These are phyloP conservation scores for Gambusia affinis DNA, from an alignment of 2,113 vertebrate genomes.

Conservation along the genomic window DNA sequence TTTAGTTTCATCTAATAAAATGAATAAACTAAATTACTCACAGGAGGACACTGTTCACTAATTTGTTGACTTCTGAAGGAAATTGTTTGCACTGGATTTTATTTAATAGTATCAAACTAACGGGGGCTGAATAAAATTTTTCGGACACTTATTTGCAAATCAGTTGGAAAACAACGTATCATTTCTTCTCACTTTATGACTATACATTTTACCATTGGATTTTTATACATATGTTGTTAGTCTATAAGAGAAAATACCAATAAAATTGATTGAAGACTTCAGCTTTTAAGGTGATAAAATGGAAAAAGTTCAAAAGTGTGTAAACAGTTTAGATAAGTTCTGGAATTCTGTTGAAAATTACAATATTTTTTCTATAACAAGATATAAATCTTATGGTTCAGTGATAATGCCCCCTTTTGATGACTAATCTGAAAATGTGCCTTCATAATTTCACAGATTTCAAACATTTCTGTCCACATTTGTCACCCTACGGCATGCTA, in stretches of 20 bases:
- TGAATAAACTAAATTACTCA: too few relatives aligned
- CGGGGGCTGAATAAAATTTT: too few relatives aligned
- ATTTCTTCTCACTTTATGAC: neutral
- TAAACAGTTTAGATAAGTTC: neutral
- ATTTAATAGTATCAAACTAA: too few relatives aligned
- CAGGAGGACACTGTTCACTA: too few relatives aligned
- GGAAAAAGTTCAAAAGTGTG: neutral
- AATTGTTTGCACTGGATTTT: too few relatives aligned
- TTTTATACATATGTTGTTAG: too few relatives aligned
- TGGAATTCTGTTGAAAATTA: neutral
- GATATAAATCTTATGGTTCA: neutral
- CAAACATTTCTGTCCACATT: neutral
- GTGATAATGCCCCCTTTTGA: neutral
- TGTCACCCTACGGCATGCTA: neutral
- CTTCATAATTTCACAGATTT: neutral
- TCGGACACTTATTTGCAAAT: too few relatives aligned
- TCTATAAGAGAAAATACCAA: too few relatives aligned
- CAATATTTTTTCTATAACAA: neutral
- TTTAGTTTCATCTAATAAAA: too few relatives aligned
- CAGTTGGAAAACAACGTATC: neutral
- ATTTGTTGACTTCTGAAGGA: too few relatives aligned
- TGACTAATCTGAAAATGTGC: neutral
- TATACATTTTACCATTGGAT: neutral
- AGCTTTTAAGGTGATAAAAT: too few relatives aligned
- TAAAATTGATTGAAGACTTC: too few relatives aligned